Evolutionary conservation across 92 coral and sea anemone genomes (phyloP).

Genomic region (Paramuricea clavata): DNA sequence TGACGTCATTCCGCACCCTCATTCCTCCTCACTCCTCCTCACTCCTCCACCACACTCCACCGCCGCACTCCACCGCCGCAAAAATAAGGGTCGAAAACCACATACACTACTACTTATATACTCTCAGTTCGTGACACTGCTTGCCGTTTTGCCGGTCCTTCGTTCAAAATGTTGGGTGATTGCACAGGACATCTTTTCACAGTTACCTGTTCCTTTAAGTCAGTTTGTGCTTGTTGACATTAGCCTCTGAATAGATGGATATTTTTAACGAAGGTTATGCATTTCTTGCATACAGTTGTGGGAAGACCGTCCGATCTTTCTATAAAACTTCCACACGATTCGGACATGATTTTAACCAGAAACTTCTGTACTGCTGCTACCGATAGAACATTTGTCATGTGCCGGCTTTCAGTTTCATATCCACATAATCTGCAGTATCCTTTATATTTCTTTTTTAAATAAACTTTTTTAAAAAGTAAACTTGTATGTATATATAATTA

Average conservation of each 20-base stretch:
- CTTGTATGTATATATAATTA: not conserved
- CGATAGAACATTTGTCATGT: not conserved
- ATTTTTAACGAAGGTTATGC: not conserved
- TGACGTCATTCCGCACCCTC: no score
- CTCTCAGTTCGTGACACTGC: not conserved
- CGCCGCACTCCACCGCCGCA: no score
- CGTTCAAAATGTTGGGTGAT: not conserved
- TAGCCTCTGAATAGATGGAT: not conserved
- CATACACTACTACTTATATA: no score
- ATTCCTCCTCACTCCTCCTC: no score
- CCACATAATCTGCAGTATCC: no score
- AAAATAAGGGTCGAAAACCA: no score
- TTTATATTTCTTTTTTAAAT: no score
- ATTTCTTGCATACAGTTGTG: not conserved
- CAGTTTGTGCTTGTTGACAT: no score
- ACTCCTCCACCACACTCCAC: no score
- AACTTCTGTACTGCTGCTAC: not conserved
- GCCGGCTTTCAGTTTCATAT: not conserved
- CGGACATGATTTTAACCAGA: not conserved
- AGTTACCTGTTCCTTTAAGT: no score
- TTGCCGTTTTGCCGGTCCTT: not conserved
- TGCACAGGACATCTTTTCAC: no score
- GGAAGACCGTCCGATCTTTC: no score
- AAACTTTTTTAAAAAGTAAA: not conserved
- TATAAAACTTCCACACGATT: not conserved